A percentile compares a stretch with the other conserved stretches of the same genome.
These are phyloP conservation scores for Lindbergichthys nudifrons DNA, from an alignment of 2,797 vertebrate genomes.

Conservation along the genomic window DNA sequence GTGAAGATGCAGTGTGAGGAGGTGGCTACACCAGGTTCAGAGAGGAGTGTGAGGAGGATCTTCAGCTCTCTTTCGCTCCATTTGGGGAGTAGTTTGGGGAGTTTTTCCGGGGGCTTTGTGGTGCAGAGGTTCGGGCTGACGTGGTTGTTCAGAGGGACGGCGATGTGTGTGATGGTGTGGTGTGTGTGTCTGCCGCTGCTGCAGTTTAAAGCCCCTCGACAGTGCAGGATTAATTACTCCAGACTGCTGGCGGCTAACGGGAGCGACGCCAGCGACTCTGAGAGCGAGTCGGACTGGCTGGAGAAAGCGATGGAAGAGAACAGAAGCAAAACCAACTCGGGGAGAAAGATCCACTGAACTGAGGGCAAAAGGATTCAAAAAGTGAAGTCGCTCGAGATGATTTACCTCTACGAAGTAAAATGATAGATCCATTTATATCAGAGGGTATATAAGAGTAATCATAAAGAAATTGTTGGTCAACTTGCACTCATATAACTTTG, in stretches of 20 bases:
- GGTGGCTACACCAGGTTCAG: conserved; percentile 81
- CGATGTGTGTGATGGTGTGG: conserved; percentile 81
- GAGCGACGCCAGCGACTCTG: conserved; percentile 89
- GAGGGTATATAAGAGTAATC: too few species aligned
- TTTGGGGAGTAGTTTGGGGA: conserved; percentile 85
- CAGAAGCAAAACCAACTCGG: conserved; percentile 66
- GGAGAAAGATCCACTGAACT: conserved; percentile 26
- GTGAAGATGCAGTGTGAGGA: conserved; percentile 79
- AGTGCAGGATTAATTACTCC: conserved; percentile 90
- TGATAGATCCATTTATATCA: too few species aligned
- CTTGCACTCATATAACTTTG: too few species aligned
- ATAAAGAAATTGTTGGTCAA: too few species aligned
- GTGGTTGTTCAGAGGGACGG: conserved; percentile 81
- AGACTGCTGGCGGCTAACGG: conserved; percentile 86
- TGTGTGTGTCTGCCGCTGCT: conserved; percentile 80
- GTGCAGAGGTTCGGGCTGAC: conserved; percentile 77
- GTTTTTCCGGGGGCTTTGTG: conserved; percentile 84
- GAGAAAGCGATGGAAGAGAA: conserved; percentile 89
- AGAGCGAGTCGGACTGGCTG: conserved; percentile 92
- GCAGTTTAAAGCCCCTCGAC: conserved; percentile 85
- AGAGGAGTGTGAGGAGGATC: conserved; percentile 82
- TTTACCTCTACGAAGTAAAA: too few species aligned
- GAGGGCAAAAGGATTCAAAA: too few species aligned
- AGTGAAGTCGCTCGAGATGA: too few species aligned
- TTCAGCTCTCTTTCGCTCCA: conserved; percentile 75